Evolutionary conservation across 2,888 invertebrate species (phyloP).

Genomic region (Nycteola revayana): DNA sequence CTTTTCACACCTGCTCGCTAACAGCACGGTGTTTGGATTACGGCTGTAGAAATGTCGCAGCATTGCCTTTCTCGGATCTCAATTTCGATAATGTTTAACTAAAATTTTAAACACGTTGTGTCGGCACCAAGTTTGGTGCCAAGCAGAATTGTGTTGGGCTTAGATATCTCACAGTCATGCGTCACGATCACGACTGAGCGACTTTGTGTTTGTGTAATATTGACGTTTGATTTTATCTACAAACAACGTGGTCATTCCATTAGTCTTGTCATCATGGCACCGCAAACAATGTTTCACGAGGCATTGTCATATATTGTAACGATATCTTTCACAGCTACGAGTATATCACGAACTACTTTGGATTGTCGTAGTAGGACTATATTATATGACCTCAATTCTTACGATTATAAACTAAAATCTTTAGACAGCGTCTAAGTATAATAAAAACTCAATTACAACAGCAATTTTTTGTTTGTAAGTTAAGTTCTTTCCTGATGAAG

Average conservation of each 20-base stretch:
- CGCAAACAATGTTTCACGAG: slow-evolving; percentile 20
- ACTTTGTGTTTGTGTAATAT: slow-evolving; percentile 32
- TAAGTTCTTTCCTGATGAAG: too few relatives aligned
- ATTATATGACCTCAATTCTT: too few relatives aligned
- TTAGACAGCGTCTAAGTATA: too few relatives aligned
- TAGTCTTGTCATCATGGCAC: slow-evolving; percentile 26
- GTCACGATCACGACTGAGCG: slow-evolving; percentile 38
- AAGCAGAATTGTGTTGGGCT: slow-evolving; percentile 31
- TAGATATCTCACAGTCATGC: slow-evolving; percentile 30
- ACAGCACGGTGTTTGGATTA: slow-evolving; percentile 52
- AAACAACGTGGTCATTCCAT: slow-evolving; percentile 29
- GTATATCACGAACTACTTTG: too few relatives aligned
- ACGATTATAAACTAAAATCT: too few relatives aligned
- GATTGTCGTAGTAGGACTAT: too few relatives aligned
- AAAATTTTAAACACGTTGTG: slow-evolving; percentile 2
- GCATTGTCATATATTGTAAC: too few relatives aligned
- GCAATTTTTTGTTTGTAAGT: too few relatives aligned
- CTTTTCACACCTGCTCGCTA: slow-evolving; percentile 75
- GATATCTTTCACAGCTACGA: too few relatives aligned
- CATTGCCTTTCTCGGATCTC: slow-evolving; percentile 43
- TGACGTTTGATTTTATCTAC: slow-evolving; percentile 42
- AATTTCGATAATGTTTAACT: slow-evolving; percentile 34
- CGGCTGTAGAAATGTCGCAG: slow-evolving; percentile 61
- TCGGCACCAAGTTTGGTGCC: slow-evolving; percentile 33
- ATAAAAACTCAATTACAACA: too few relatives aligned